Conservation (phyloP, 1,140 invertebrate genomes). For the Zaprionus ornatus region DNA sequence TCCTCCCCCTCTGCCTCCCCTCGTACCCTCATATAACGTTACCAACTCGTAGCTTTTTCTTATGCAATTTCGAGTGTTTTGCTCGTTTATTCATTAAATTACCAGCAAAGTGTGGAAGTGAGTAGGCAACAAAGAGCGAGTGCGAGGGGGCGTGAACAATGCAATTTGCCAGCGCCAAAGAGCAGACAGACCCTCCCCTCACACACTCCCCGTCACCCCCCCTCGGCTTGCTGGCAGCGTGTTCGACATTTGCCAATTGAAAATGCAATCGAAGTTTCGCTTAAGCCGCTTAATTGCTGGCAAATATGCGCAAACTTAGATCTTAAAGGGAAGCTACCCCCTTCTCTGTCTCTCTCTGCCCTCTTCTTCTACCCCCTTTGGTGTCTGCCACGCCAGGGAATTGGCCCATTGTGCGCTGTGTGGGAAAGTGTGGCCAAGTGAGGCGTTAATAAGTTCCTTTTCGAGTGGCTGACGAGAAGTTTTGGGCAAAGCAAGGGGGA, state of each 20-base stretch:
- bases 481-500: conserved; percentile 16
- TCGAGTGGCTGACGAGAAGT: conserved; percentile 8
- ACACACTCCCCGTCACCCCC: background rate
- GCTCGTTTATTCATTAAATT: conserved; percentile 59
- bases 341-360: background rate
- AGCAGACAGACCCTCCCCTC: background rate
- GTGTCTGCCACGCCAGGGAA: background rate
- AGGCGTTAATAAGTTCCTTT: conserved; percentile 66
- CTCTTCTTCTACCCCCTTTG: background rate
- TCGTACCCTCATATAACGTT: background rate
- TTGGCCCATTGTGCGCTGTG: conserved; percentile 3
- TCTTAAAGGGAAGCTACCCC: background rate
- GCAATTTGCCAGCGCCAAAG: conserved; percentile 31
- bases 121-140: background rate
- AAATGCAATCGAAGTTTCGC: conserved; percentile 39
- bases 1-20: background rate
- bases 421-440: conserved; percentile 27
- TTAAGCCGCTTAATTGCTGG: conserved; percentile 72
- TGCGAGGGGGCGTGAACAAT: conserved; percentile 29
- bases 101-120: conserved; percentile 22
- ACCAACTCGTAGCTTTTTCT: conserved; percentile 22
- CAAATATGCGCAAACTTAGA: conserved; percentile 41
- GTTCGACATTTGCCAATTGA: conserved; percentile 36
- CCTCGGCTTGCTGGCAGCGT: background rate
- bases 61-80: conserved; percentile 50